Percentiles rank a stretch among this genome's conserved stretches.
Evolutionary conservation across 2,888 invertebrate genomes (phyloP).

Genomic region (Volucella inflata): DNA sequence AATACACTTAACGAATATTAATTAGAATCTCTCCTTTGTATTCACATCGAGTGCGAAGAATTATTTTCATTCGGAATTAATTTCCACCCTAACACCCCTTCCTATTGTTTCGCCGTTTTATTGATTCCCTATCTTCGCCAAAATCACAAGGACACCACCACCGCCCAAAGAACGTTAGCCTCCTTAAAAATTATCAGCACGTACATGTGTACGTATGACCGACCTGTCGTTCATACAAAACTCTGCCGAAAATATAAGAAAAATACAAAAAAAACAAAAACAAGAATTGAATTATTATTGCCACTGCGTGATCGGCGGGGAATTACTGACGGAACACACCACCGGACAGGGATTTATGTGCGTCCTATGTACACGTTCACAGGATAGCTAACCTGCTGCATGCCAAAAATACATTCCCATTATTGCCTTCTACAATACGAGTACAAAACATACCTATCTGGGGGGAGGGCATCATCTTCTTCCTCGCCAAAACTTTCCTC

Average conservation of each 20-base stretch:
- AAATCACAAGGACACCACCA: conserved; percentile 18
- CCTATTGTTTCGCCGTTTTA: conserved; percentile 59
- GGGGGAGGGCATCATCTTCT: not conserved
- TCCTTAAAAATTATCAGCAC: conserved; percentile 62
- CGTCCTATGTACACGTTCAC: conserved; percentile 30
- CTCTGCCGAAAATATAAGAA: conserved; percentile 49
- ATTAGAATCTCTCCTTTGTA: conserved; percentile 62
- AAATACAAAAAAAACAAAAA: conserved; percentile 54
- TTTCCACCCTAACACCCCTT: conserved; percentile 13
- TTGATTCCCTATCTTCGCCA: conserved; percentile 62
- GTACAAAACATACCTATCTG: not conserved
- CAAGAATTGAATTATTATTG: conserved; percentile 73
- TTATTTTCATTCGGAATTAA: conserved; percentile 64
- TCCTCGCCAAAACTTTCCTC: not conserved
- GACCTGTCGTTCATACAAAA: conserved; percentile 40
- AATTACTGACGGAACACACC: conserved; percentile 3
- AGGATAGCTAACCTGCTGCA: conserved; percentile 49
- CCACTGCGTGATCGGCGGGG: conserved; percentile 15
- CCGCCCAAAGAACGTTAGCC: not conserved
- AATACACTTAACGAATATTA: conserved; percentile 62
- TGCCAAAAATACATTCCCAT: conserved; percentile 51
- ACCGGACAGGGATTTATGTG: conserved; percentile 64
- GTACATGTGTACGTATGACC: conserved; percentile 41
- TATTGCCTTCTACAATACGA: too few species aligned
- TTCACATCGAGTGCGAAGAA: conserved; percentile 58